Evolutionary conservation across 2,113 vertebrate genomes (phyloP).

Genomic region (Zapus hudsonius): DNA sequence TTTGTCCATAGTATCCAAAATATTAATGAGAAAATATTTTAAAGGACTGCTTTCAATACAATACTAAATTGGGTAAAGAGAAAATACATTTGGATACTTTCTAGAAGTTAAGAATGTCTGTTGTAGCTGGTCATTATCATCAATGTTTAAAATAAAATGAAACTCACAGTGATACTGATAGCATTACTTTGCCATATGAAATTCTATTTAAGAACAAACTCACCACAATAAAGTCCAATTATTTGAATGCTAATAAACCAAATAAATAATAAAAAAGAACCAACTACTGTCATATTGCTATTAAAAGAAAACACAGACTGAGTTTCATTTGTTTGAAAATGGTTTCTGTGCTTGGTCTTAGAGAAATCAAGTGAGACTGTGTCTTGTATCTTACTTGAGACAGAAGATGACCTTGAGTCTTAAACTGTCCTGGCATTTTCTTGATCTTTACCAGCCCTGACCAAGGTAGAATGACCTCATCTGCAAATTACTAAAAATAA

Average conservation of each 20-base stretch:
- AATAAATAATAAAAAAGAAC: too few species aligned
- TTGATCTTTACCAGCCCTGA: conserved; percentile 74
- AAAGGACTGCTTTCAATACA: neutral
- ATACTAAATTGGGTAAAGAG: neutral
- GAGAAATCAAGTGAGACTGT: conserved; percentile 74
- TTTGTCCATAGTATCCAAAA: neutral
- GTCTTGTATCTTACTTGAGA: conserved; percentile 66
- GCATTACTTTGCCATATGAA: conserved; percentile 35
- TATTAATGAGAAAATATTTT: neutral
- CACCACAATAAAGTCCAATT: neutral
- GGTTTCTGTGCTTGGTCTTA: conserved; percentile 64
- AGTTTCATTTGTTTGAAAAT: conserved; percentile 70
- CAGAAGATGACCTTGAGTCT: conserved; percentile 80
- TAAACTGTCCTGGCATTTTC: conserved; percentile 72
- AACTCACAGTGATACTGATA: neutral
- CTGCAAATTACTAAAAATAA: conserved; percentile 87
- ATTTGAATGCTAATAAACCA: too few species aligned
- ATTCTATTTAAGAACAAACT: conserved; percentile 42
- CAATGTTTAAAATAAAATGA: neutral
- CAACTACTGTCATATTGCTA: conserved; percentile 44
- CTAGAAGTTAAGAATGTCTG: neutral
- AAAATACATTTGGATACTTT: neutral
- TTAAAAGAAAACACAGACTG: conserved; percentile 16
- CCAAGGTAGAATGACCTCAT: conserved; percentile 80
- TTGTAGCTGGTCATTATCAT: neutral